A percentile compares a stretch with the other conserved stretches of the same genome.
Evolutionary conservation across 2,888 invertebrate species (phyloP).

Genomic region (Folsomia manolachei): DNA sequence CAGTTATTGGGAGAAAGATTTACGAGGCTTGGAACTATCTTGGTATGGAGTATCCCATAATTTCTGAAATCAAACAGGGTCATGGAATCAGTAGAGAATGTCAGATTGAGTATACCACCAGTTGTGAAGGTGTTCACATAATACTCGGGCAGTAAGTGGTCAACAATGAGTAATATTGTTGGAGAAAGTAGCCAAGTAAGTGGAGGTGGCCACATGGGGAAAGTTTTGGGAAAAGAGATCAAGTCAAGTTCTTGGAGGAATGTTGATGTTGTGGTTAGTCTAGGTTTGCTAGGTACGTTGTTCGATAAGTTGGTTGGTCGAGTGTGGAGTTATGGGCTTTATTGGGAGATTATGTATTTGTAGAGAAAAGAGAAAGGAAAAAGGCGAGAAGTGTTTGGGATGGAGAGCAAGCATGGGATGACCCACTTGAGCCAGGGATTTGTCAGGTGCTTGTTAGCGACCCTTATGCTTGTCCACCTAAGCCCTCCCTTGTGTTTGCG

Average conservation of each 20-base stretch:
- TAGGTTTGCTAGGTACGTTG: too few species aligned
- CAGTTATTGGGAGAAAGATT: too few species aligned
- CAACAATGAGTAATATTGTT: too few species aligned
- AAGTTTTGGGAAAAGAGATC: neutral
- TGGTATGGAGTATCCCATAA: too few species aligned
- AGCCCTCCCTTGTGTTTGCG: constrained; percentile 51
- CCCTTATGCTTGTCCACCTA: constrained; percentile 50
- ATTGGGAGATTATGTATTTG: constrained; percentile 35
- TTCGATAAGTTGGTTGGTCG: too few species aligned
- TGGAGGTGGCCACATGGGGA: neutral
- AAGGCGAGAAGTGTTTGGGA: constrained; percentile 32
- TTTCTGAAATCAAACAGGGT: too few species aligned
- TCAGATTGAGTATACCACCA: too few species aligned
- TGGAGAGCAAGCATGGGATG: constrained; percentile 46
- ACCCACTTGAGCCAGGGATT: constrained; percentile 52
- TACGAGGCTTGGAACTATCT: too few species aligned
- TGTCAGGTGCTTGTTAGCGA: constrained; percentile 52
- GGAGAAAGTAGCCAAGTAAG: too few species aligned
- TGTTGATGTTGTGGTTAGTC: constrained; percentile 12
- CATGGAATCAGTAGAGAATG: too few species aligned
- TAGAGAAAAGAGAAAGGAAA: constrained; percentile 24
- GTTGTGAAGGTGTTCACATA: too few species aligned
- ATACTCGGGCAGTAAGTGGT: too few species aligned
- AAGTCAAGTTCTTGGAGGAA: neutral
- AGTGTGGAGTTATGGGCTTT: constrained; percentile 39